Evolutionary conservation across 2,888 invertebrate genomes (phyloP).

Genomic region (Hirtodrosophila cameraria): DNA sequence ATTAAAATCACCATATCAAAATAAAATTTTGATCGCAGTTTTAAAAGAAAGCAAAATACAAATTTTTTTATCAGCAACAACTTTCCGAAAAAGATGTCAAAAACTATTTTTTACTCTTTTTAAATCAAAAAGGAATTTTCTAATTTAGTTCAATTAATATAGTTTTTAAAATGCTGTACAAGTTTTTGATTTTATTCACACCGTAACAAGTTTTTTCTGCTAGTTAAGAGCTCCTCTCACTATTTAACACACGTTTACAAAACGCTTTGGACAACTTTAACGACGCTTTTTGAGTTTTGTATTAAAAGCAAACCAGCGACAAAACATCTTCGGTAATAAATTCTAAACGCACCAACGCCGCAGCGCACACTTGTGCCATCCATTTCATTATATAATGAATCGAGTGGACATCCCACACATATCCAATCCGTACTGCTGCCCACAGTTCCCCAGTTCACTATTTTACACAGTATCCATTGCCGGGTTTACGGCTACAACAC

Average conservation of each 20-base stretch:
- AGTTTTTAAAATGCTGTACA: too few relatives aligned
- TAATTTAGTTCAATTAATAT: too few relatives aligned
- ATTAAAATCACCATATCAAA: too few relatives aligned
- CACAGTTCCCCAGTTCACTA: constrained; percentile 32
- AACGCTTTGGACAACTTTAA: constrained; percentile 15
- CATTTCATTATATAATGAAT: constrained; percentile 71
- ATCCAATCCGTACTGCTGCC: constrained; percentile 41
- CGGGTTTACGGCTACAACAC: constrained; percentile 38
- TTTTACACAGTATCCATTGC: constrained; percentile 23
- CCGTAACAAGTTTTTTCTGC: neutral
- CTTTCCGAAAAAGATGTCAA: too few relatives aligned
- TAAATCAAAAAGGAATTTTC: too few relatives aligned
- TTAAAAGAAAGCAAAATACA: too few relatives aligned
- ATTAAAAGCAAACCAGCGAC: constrained; percentile 18
- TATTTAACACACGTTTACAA: neutral
- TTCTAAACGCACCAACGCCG: constrained; percentile 49
- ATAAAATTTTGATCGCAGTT: too few relatives aligned
- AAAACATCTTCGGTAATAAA: constrained; percentile 58
- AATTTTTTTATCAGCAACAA: too few relatives aligned
- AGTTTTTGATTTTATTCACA: neutral
- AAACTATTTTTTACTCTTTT: too few relatives aligned
- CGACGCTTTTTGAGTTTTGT: constrained; percentile 13
- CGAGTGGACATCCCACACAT: constrained; percentile 61
- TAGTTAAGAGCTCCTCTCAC: neutral
- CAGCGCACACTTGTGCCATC: constrained; percentile 45